Conservation (phyloP, 2,797 vertebrate species). For the Staurois parvus region DNA sequence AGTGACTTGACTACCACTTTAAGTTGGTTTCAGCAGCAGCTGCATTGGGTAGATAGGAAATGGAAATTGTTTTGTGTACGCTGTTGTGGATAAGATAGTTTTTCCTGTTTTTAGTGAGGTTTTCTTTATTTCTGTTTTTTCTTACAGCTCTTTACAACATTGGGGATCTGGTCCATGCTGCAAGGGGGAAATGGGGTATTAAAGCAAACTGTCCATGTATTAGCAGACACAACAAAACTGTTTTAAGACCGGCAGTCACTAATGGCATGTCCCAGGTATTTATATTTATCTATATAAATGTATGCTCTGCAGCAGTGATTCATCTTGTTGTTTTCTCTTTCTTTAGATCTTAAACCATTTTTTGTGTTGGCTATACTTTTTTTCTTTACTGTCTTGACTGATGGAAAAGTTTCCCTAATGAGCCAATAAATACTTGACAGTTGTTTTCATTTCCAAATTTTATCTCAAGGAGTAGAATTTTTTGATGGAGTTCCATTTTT, state of each 20-base stretch:
- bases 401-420: too few species aligned
- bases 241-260: constrained; percentile 89
- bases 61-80: too few species aligned
- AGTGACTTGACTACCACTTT: too few species aligned
- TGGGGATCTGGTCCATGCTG: constrained; percentile 97
- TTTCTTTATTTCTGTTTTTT: constrained; percentile 44
- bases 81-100: too few species aligned
- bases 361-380: too few species aligned
- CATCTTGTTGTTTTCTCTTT: neutral
- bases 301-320: neutral
- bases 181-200: constrained; percentile 98
- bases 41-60: neutral
- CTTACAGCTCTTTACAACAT: constrained; percentile 94
- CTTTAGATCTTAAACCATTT: neutral
- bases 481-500: too few species aligned
- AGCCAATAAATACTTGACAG: too few species aligned
- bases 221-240: constrained; percentile 91
- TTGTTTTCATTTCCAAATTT: too few species aligned
- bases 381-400: too few species aligned
- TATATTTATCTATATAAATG: neutral
- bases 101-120: neutral
- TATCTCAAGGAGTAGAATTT: too few species aligned
- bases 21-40: neutral
- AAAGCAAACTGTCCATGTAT: constrained; percentile 99
- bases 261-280: constrained; percentile 97